Percentiles rank a stretch among this genome's conserved stretches.
Conservation (phyloP, 2,888 invertebrate species). For the Andrena bicolor region DNA sequence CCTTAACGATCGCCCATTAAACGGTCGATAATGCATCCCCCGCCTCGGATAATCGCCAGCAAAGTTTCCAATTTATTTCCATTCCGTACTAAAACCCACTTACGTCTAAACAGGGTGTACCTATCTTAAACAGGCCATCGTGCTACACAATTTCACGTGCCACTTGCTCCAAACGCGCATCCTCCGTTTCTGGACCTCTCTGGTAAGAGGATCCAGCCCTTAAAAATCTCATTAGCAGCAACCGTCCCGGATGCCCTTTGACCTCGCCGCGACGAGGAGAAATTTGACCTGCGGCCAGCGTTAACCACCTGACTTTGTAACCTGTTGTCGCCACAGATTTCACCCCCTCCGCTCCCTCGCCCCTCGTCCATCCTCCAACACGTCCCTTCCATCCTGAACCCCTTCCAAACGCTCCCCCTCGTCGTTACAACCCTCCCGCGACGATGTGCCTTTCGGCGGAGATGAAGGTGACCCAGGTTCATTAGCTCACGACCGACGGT, state of each 20-base stretch:
- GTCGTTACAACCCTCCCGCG: conserved; percentile 10
- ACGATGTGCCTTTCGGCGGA: conserved; percentile 32
- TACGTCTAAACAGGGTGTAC: too few relatives aligned
- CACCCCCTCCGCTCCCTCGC: conserved; percentile 11
- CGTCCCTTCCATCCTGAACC: conserved; percentile 18
- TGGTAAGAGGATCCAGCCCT: conserved; percentile 16
- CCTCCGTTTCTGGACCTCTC: background rate
- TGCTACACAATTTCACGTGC: background rate
- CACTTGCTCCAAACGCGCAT: background rate
- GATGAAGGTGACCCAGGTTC: conserved; percentile 63
- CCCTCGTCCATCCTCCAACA: conserved; percentile 4
- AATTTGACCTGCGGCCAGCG: conserved; percentile 63
- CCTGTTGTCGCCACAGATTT: conserved; percentile 61
- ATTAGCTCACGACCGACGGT: conserved; percentile 60
- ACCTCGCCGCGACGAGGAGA: conserved; percentile 49
- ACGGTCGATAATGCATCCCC: conserved; percentile 6
- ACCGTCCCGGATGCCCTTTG: conserved; percentile 59
- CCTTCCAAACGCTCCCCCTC: background rate
- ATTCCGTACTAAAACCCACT: background rate
- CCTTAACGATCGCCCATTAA: conserved; percentile 32
- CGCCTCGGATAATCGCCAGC: conserved; percentile 10
- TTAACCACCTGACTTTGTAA: conserved; percentile 65
- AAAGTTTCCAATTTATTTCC: background rate
- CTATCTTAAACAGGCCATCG: too few relatives aligned
- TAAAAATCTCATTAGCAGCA: conserved; percentile 68